Conservation (phyloP, 2,113 vertebrate species). For the Tapirus terrestris region DNA sequence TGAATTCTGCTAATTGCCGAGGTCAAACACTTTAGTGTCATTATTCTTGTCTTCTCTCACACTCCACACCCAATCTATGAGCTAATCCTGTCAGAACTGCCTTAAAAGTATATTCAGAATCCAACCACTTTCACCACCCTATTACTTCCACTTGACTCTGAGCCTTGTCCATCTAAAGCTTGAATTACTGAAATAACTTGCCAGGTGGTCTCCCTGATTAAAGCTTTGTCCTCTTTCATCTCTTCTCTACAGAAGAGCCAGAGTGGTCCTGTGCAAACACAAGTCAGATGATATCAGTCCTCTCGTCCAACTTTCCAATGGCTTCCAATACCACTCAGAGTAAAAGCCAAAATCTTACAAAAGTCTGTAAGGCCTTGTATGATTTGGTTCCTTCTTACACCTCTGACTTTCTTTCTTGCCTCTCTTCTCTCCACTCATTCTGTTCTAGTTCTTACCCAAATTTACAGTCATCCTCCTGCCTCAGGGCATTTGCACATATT, state of each 20-base stretch:
- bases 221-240: background rate
- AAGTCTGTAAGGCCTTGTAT: background rate
- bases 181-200: background rate
- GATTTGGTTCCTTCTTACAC: fast-evolving
- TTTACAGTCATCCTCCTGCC: background rate
- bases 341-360: background rate
- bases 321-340: background rate
- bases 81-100: background rate
- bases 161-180: background rate
- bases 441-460: background rate
- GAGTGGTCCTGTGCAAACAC: background rate
- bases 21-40: background rate
- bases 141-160: background rate
- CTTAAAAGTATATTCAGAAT: background rate
- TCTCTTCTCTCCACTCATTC: background rate
- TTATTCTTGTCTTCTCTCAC: background rate
- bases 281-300: background rate
- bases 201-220: background rate
- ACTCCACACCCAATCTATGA: background rate
- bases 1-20: background rate
- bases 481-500: background rate
- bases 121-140: background rate
- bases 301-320: background rate
- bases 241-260: background rate
- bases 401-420: background rate